Evolutionary conservation across 2,888 invertebrate species (phyloP).

Genomic region (Oligia strigilis): DNA sequence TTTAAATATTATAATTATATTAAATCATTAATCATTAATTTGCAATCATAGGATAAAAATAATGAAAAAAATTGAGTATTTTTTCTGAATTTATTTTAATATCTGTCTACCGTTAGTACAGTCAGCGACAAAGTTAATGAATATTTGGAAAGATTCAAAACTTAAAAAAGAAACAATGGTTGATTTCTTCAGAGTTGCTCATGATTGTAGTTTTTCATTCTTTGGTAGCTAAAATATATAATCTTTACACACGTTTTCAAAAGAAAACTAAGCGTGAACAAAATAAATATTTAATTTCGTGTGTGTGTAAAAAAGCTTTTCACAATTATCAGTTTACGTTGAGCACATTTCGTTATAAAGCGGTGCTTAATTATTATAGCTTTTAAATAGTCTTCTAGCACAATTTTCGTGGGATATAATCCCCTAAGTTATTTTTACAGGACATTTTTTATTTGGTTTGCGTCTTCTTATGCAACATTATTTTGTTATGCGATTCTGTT

Average conservation of each 20-base stretch:
- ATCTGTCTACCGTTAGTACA: neutral
- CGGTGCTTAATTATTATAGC: conserved; percentile 49
- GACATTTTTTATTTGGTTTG: conserved; percentile 37
- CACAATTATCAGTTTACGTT: conserved; percentile 18
- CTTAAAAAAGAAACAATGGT: neutral
- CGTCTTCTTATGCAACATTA: conserved; percentile 8
- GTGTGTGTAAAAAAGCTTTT: conserved; percentile 17
- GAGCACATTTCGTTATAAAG: conserved; percentile 41
- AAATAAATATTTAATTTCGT: conserved; percentile 7
- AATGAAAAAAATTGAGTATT: neutral
- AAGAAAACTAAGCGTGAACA: neutral
- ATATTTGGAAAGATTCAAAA: neutral
- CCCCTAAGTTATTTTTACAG: conserved; percentile 44
- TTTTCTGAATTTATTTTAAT: neutral
- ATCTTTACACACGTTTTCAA: conserved; percentile 12
- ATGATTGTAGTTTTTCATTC: conserved; percentile 26
- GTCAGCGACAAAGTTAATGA: neutral
- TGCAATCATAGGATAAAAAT: neutral
- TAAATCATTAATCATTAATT: neutral
- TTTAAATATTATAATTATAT: neutral
- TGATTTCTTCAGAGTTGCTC: neutral
- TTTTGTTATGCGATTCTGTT: conserved; percentile 1
- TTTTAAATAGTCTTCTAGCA: conserved; percentile 48
- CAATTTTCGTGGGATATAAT: conserved; percentile 61
- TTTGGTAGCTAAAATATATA: conserved; percentile 52